These are phyloP conservation scores for Cantharis nigra DNA, from an alignment of 2,888 invertebrate genomes.

Conservation along the genomic window DNA sequence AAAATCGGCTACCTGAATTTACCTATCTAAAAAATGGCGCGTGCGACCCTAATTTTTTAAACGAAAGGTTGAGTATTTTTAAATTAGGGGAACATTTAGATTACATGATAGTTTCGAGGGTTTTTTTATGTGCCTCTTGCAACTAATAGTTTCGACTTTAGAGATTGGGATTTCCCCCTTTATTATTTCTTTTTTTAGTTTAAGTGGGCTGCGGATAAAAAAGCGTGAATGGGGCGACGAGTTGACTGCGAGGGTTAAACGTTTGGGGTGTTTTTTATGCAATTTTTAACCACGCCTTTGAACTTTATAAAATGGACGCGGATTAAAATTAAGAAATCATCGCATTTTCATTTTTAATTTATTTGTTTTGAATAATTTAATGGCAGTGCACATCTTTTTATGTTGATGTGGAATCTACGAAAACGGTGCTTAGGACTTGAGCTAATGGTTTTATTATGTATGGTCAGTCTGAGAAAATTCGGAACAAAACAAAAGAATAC, in stretches of 20 bases:
- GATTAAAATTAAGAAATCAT: background rate
- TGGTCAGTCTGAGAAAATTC: slow-evolving; percentile 14
- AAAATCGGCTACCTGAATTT: slow-evolving; percentile 28
- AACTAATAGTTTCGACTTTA: slow-evolving; percentile 9
- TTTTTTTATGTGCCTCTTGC: slow-evolving; percentile 16
- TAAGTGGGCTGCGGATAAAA: slow-evolving; percentile 24
- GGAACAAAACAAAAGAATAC: slow-evolving; percentile 15
- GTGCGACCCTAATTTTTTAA: slow-evolving; percentile 34
- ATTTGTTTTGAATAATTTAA: no score
- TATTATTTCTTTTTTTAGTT: slow-evolving; percentile 23
- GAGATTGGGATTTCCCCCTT: slow-evolving; percentile 15
- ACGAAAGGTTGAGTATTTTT: slow-evolving; percentile 20
- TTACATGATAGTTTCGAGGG: slow-evolving; percentile 23
- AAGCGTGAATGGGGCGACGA: slow-evolving; percentile 24
- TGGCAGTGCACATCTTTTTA: background rate
- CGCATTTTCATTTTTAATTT: background rate
- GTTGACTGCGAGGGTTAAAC: slow-evolving; percentile 28
- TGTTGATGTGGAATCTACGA: background rate
- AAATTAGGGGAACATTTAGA: slow-evolving; percentile 30
- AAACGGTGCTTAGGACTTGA: background rate
- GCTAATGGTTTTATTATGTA: background rate
- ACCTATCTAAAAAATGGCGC: slow-evolving; percentile 32
- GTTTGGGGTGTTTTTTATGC: slow-evolving; percentile 36
- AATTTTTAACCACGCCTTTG: slow-evolving; percentile 36
- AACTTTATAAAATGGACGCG: slow-evolving; percentile 34